Evolutionary conservation across 1,140 invertebrate species (phyloP).

Genomic region (Platyscapa corneri): DNA sequence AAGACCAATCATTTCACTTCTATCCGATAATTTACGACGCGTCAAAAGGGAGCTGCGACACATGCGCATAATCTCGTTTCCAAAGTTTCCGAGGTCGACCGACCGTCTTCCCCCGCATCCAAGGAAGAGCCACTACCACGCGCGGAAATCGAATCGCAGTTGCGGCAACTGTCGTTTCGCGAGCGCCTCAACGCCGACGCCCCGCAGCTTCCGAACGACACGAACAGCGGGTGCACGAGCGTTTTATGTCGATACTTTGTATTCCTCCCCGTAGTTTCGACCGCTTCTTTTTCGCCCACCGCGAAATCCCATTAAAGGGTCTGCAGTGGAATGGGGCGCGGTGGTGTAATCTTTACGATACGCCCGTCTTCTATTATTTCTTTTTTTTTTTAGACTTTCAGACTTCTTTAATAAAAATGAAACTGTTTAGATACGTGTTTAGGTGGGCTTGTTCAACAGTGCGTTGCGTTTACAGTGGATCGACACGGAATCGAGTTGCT

Average conservation of each 20-base stretch:
- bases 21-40: conserved; percentile 26
- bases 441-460: background rate
- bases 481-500: too few relatives aligned
- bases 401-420: conserved; percentile 26
- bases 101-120: background rate
- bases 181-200: background rate
- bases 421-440: background rate
- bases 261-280: background rate
- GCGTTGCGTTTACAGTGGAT: too few relatives aligned
- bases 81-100: conserved; percentile 40
- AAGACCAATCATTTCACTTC: background rate
- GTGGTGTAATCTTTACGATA: conserved; percentile 12
- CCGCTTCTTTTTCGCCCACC: background rate
- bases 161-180: background rate
- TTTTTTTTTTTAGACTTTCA: background rate
- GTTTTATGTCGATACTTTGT: background rate
- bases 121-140: background rate
- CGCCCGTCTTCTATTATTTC: background rate
- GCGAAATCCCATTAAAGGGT: background rate
- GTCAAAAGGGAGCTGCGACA: conserved; percentile 32
- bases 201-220: conserved; percentile 7
- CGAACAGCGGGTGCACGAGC: background rate
- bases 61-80: conserved; percentile 48
- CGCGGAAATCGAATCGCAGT: background rate
- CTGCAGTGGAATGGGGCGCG: too few relatives aligned